Evolutionary conservation across 64 coral and sea anemone species (phyloP).

Genomic region (Dendronephthya gigantea): DNA sequence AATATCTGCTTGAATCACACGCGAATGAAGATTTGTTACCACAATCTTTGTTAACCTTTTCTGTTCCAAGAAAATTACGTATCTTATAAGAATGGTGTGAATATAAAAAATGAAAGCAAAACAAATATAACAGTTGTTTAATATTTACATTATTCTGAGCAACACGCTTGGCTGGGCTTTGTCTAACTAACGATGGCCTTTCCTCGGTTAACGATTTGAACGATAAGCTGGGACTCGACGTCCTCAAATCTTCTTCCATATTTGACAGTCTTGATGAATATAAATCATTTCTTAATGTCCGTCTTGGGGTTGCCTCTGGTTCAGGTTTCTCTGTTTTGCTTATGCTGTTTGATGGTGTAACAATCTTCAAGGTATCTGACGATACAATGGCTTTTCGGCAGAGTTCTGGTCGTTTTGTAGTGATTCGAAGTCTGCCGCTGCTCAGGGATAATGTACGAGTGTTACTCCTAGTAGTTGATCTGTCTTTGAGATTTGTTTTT

Average conservation of each 20-base stretch:
- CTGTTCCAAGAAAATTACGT: neutral
- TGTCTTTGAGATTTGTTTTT: too few species aligned
- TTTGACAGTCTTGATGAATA: neutral
- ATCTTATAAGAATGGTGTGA: too few species aligned
- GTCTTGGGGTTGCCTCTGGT: neutral
- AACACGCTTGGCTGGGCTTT: neutral
- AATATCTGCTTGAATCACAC: constrained; percentile 7
- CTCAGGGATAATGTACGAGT: neutral
- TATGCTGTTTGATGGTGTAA: neutral
- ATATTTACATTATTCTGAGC: neutral
- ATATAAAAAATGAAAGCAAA: neutral
- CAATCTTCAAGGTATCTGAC: neutral
- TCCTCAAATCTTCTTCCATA: neutral
- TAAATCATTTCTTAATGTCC: constrained; percentile 10
- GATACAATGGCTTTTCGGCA: neutral
- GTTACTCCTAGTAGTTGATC: neutral
- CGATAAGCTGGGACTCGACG: neutral
- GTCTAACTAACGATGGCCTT: neutral
- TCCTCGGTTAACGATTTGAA: neutral
- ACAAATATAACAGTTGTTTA: neutral
- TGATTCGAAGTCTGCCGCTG: neutral
- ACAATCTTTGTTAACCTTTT: constrained; percentile 16
- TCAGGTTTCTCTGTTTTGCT: neutral
- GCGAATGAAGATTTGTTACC: neutral
- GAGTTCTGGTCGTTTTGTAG: neutral